These are phyloP conservation scores for Lithophane socia DNA, from an alignment of 2,888 invertebrate species.

Conservation along the genomic window DNA sequence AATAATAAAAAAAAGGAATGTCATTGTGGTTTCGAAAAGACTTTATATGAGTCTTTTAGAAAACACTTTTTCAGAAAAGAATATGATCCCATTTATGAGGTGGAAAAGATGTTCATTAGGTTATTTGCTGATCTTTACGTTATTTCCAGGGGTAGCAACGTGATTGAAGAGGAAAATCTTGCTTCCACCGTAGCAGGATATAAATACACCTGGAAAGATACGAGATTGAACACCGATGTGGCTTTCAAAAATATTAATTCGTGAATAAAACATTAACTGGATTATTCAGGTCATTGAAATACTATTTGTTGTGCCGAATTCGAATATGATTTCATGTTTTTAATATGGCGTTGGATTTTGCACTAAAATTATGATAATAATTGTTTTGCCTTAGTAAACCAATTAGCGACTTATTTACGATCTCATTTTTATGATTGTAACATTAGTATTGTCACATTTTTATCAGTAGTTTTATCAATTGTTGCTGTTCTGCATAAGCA, in stretches of 20 bases:
- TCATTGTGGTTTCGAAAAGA: neutral
- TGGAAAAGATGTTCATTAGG: neutral
- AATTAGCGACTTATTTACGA: neutral
- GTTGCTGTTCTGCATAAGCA: neutral
- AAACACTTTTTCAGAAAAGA: neutral
- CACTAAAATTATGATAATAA: neutral
- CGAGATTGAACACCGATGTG: constrained; percentile 67
- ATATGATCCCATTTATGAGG: neutral
- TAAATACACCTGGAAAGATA: constrained; percentile 73
- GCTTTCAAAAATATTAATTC: constrained; percentile 81
- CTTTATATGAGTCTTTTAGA: neutral
- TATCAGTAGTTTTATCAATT: constrained; percentile 20
- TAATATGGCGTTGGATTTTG: neutral
- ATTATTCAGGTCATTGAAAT: constrained; percentile 8
- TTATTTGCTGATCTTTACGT: neutral
- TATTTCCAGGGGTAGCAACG: constrained; percentile 75
- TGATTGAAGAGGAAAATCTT: constrained; percentile 83
- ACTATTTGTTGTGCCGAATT: constrained; percentile 7
- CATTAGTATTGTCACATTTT: too few relatives aligned
- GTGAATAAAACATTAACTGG: constrained; percentile 54
- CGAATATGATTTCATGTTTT: neutral
- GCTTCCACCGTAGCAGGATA: constrained; percentile 73
- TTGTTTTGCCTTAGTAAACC: neutral
- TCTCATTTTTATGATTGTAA: neutral
- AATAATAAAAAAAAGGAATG: neutral